Conservation (phyloP, 2,888 invertebrate species). For the Kuschelorhynchus macadamiae region DNA sequence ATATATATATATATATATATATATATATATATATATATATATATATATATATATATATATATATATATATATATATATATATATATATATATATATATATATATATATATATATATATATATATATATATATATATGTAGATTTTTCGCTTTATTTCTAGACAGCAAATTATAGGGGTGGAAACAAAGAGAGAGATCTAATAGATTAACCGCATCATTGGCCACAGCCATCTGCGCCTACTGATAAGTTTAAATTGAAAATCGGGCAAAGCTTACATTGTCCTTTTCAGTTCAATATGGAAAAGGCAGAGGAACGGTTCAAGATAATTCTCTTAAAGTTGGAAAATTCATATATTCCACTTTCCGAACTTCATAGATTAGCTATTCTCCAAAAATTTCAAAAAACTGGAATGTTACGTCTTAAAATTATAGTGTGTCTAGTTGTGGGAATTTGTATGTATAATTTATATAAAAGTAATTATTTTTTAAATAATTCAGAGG, state of each 20-base stretch:
- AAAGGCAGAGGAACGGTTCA: constrained; percentile 52
- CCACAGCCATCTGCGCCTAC: constrained; percentile 51
- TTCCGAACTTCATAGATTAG: constrained; percentile 43
- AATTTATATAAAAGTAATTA: constrained; percentile 7
- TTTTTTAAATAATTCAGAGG: constrained; percentile 15
- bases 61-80: too few relatives aligned
- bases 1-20: too few relatives aligned
- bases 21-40: too few relatives aligned
- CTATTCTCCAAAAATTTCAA: constrained; percentile 34
- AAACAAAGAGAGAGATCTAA: constrained; percentile 39
- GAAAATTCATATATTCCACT: constrained; percentile 43
- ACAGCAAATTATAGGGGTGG: too few relatives aligned
- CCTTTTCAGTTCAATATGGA: constrained; percentile 47
- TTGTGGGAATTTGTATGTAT: constrained; percentile 5
- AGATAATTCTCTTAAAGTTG: constrained; percentile 50
- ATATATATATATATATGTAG: too few relatives aligned
- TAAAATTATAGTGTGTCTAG: neutral
- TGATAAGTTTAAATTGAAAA: constrained; percentile 46
- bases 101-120: too few relatives aligned
- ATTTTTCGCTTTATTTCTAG: too few relatives aligned
- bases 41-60: too few relatives aligned
- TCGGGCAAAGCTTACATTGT: neutral
- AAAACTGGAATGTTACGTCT: neutral
- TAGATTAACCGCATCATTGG: constrained; percentile 55
- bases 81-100: too few relatives aligned